Conservation (phyloP, 2,888 invertebrate species). For the Cylloceria caligata region DNA sequence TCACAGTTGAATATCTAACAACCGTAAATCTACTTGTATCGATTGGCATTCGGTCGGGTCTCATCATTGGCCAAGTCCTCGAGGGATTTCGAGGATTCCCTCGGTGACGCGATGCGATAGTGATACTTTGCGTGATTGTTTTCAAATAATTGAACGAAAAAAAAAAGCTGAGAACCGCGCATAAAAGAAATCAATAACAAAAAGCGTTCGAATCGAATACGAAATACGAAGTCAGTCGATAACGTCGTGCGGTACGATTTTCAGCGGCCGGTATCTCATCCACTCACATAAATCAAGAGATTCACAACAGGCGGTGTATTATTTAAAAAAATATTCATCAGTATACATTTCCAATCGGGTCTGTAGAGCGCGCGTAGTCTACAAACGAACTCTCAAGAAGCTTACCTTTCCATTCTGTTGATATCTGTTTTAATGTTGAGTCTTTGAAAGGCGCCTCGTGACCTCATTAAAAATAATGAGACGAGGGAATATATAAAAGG, state of each 20-base stretch:
- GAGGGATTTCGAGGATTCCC: too few species aligned
- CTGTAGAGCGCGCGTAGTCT: background rate
- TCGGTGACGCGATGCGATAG: too few species aligned
- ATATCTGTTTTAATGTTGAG: slow-evolving; percentile 20
- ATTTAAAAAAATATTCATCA: slow-evolving; percentile 1
- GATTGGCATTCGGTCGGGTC: too few species aligned
- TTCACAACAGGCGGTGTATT: background rate
- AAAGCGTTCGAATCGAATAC: too few species aligned
- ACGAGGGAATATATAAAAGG: slow-evolving; percentile 12
- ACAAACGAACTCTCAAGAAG: slow-evolving; percentile 14
- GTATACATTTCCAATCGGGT: background rate
- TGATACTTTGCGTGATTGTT: too few species aligned
- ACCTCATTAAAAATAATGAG: slow-evolving; percentile 37
- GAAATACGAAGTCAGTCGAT: background rate
- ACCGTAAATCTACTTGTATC: too few species aligned
- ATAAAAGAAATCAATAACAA: too few species aligned
- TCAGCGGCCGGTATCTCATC: background rate
- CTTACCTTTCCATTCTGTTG: slow-evolving; percentile 6
- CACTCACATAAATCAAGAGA: background rate
- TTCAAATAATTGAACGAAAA: too few species aligned
- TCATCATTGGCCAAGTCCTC: too few species aligned
- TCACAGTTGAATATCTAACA: too few species aligned
- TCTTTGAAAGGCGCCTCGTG: slow-evolving; percentile 12
- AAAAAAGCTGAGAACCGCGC: too few species aligned
- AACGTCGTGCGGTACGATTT: background rate